These are phyloP conservation scores for Odiellus spinosus DNA, from an alignment of 2,888 invertebrate species.

Conservation along the genomic window DNA sequence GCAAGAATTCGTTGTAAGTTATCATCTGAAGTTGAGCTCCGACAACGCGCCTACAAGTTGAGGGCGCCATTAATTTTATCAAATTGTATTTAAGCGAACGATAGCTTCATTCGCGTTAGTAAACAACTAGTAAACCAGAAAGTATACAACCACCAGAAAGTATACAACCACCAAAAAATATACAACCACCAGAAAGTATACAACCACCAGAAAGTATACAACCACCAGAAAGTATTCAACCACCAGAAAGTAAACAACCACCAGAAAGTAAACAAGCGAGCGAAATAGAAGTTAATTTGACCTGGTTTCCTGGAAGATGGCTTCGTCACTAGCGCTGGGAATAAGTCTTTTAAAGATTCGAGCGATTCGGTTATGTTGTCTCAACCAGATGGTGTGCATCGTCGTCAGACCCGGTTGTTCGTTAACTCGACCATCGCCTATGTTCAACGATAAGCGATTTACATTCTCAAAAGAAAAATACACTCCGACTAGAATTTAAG, in stretches of 20 bases:
- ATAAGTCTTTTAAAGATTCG: slow-evolving; percentile 5
- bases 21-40: slow-evolving; percentile 37
- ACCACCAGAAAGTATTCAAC: neutral
- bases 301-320: slow-evolving; percentile 19
- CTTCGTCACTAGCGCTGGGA: slow-evolving; percentile 17
- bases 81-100: neutral
- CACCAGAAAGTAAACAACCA: neutral
- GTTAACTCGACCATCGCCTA: slow-evolving; percentile 69
- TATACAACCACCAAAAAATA: too few species aligned
- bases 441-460: too few species aligned
- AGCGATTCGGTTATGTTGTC: slow-evolving; percentile 18
- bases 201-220: neutral
- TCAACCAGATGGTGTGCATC: slow-evolving; percentile 63
- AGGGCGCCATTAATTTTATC: neutral
- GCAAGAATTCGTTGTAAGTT: slow-evolving; percentile 37
- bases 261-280: neutral
- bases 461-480: neutral
- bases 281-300: slow-evolving; percentile 3
- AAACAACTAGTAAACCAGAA: neutral
- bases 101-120: neutral
- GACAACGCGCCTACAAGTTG: slow-evolving; percentile 26
- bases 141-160: too few species aligned
- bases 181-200: too few species aligned
- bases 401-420: slow-evolving; percentile 76
- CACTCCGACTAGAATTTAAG: too few species aligned